phyloP scores from a whole-genome alignment of 2,797 vertebrate genomes.

The Yasuhikotakia modesta region DNA sequence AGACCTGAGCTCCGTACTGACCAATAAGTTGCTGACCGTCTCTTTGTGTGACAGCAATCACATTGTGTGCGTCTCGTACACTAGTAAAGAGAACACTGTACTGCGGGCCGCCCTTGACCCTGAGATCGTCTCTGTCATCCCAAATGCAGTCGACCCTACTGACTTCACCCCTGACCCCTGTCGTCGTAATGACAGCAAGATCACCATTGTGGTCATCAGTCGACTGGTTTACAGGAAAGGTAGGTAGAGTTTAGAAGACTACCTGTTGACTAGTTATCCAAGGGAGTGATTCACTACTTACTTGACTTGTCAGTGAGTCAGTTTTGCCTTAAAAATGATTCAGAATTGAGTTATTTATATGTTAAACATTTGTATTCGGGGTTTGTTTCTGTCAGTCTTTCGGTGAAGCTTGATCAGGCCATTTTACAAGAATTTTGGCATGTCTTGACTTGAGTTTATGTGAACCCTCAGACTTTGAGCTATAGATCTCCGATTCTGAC shows the following conservation, averaged over 20 bases:
- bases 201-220: slow-evolving; percentile 94
- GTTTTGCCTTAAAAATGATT: too few species aligned
- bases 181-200: slow-evolving; percentile 72
- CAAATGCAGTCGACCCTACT: slow-evolving; percentile 93
- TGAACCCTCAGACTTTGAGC: too few species aligned
- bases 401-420: too few species aligned
- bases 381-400: too few species aligned
- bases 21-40: slow-evolving; percentile 95
- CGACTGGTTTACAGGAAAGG: slow-evolving; percentile 98
- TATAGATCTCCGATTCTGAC: too few species aligned
- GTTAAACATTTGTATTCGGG: too few species aligned
- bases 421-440: too few species aligned
- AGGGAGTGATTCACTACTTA: too few species aligned
- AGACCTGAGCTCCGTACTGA: slow-evolving; percentile 95
- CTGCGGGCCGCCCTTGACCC: slow-evolving; percentile 89
- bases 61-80: slow-evolving; percentile 96
- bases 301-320: too few species aligned
- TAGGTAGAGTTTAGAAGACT: slow-evolving; percentile 59
- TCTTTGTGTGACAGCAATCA: slow-evolving; percentile 94
- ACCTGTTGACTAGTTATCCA: too few species aligned
- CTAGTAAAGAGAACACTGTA: slow-evolving; percentile 98
- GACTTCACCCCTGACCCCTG: slow-evolving; percentile 92
- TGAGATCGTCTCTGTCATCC: slow-evolving; percentile 94
- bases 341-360: too few species aligned
- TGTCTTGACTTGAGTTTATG: too few species aligned